A percentile compares a stretch with the other conserved stretches of the same genome.
Conservation (phyloP, 1,140 invertebrate species). For the Tribolium castaneum region DNA sequence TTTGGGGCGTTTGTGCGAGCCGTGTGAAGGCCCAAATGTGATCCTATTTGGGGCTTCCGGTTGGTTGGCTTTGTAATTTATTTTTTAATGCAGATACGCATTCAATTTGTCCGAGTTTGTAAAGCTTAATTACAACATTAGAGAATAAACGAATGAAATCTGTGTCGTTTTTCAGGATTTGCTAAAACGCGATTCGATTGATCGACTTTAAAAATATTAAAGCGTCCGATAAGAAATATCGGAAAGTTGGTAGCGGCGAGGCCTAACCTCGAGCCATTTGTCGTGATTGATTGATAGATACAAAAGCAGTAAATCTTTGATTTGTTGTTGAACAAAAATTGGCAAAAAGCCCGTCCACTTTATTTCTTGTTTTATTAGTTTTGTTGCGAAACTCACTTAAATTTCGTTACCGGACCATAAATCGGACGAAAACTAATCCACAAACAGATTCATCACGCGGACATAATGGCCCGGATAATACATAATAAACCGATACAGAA, state of each 20-base stretch:
- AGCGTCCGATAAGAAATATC: background rate
- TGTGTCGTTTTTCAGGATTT: background rate
- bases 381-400: constrained; percentile 6
- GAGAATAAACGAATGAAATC: background rate
- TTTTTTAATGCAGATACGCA: background rate
- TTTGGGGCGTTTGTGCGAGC: too few relatives aligned
- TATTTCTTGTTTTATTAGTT: constrained; percentile 36
- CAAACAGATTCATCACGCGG: constrained; percentile 14
- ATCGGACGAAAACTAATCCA: constrained; percentile 4
- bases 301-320: constrained; percentile 34
- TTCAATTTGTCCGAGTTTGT: background rate
- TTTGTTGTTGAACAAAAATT: constrained; percentile 24
- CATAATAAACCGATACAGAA: constrained; percentile 7
- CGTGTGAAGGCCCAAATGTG: background rate
- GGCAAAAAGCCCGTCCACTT: constrained; percentile 24
- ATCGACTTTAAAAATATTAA: constrained; percentile 7
- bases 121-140: background rate
- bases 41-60: background rate
- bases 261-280: constrained; percentile 13
- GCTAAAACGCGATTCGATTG: background rate
- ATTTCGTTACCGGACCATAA: constrained; percentile 22
- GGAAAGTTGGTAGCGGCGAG: background rate
- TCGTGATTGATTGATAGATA: constrained; percentile 32
- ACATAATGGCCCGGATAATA: constrained; percentile 13
- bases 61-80: background rate